Base-by-base conservation (phyloP, 2,113 vertebrate genomes). In the Elaphurus davidianus region DNA sequence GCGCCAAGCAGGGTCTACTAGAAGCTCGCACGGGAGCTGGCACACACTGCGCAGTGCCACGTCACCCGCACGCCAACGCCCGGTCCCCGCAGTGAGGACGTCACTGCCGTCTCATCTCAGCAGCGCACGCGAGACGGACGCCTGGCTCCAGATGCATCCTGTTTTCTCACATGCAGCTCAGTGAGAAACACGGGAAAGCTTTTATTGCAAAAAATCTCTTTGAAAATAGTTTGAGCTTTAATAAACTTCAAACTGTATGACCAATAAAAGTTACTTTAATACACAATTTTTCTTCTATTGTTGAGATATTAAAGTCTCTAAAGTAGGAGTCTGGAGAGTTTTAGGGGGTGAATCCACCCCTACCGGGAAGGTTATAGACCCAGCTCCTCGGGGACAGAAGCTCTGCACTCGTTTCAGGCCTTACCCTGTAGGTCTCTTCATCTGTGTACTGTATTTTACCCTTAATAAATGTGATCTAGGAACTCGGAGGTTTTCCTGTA, bases 1-100 rank as follows among this genome's bases (percentile, higher is more conserved):
- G 23, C 43, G 40, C 71, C 36, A 2, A 10, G 36, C 23, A 0
- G 71, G 71, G 23, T 14, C 40, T 27, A 23, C 7, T 2, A 43
- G 40, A 1, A 6, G 21, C 40, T 27, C 71, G 0, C 71, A 27
- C 6, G 5, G 5, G 71, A 27, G 12, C 36, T 27, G 71, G 57
- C 40, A 15, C 55, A 25, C 6, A 0, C 12, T 7, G 21, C 5
- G 1, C 19, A 0, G 21, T 1, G 36, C 4, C 21, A 43, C 0
- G 12, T 13, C 57, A 25, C 8, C 21, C 25, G 57, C 57, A 59
- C 3, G 9, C 1, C 23, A 27, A 27, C 57, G 0, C 23, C 36
- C 3, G 0, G 7, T 3, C 40, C 2, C 36, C 3, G 71, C 36
- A 7, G 23, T 0, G 23, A 25, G 67, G 0, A 11, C 0, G 12